Evolutionary conservation across 1,140 invertebrate genomes (phyloP), one percentile per base, ranked within the genome.

Genomic region (Rhagoletis pomonella): DNA sequence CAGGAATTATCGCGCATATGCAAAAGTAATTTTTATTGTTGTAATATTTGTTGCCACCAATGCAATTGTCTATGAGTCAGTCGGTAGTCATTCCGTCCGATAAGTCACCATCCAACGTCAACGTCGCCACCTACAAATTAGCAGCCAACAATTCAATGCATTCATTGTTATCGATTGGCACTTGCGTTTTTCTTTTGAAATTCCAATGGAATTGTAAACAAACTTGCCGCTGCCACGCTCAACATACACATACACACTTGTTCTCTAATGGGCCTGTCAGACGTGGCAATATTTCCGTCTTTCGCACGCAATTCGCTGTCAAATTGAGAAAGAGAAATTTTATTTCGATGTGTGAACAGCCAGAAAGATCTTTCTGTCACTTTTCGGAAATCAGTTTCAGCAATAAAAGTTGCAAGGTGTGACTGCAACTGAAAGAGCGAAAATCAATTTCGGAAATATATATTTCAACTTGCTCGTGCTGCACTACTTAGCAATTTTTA

Each of bases 171-270:
- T n/a, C 60, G 60, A 62, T 62, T 62, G 60, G 17, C 60, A 62
- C 60, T 62, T 62, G 65, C 29, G 29, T 29, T 29, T 29, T 29
- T 29, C 29, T 29, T 44, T 69, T 44, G 65, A 69, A 69, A 69
- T 69, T 69, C 65, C 65, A 69, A 69, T 69, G 65, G 42, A 69
- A 69, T 69, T 69, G 65, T 69, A 69, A 7, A 69, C 10, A 7
- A 29, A 44, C 65, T 69, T 69, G 65, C 12, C 10, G 42, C 65
- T 47, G 7, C 29, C 2, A 69, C 39, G 29, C 3, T 39, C 9
- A 4, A 47, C 29, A 69, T 3, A 42, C 42, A 69, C 29, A 39
- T 12, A 44, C 12, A 44, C 39, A 14, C 12, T 29, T 29, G 29
- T 29, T 29, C 29, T 29, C 29, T 29, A 29, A 29, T 29, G 29